phyloP scores from a whole-genome alignment of 2,797 vertebrate genomes.

The Takifugu ocellatus region DNA sequence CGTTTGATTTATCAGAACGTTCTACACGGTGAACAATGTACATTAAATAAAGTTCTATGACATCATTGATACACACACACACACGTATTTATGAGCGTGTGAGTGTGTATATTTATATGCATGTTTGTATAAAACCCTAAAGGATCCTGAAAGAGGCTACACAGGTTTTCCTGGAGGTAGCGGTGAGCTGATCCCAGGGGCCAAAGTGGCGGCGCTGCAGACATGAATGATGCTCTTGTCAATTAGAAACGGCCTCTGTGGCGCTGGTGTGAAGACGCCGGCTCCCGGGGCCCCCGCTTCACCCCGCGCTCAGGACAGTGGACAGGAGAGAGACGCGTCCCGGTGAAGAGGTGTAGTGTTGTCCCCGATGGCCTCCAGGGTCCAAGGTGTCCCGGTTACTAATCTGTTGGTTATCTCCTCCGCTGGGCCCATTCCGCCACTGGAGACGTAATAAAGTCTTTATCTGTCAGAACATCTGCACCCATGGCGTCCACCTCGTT shows the following conservation, averaged over 20 bases:
- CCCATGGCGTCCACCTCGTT: too few relatives aligned
- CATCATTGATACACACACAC: neutral
- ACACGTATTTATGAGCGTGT: neutral
- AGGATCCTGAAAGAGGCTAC: conserved; percentile 27
- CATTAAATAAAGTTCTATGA: conserved; percentile 43
- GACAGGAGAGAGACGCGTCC: neutral
- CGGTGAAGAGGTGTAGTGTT: neutral
- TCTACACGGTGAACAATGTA: conserved; percentile 33
- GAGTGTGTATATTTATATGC: too few relatives aligned
- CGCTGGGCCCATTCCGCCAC: too few relatives aligned
- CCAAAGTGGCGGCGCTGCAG: conserved; percentile 39
- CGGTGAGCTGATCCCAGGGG: conserved; percentile 17
- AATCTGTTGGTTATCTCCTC: too few relatives aligned
- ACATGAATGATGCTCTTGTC: conserved; percentile 60
- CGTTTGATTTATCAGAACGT: conserved; percentile 55
- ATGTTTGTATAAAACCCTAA: neutral
- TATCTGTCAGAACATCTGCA: too few relatives aligned
- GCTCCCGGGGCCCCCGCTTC: conserved; percentile 20
- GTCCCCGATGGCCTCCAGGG: neutral
- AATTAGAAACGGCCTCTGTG: conserved; percentile 39
- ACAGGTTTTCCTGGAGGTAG: conserved; percentile 30
- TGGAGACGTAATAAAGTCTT: too few relatives aligned
- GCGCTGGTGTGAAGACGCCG: conserved; percentile 48
- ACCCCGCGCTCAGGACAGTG: conserved; percentile 22
- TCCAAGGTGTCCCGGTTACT: too few relatives aligned